These are phyloP conservation scores for Carabus problematicus DNA, from an alignment of 2,888 invertebrate genomes.

Conservation along the genomic window DNA sequence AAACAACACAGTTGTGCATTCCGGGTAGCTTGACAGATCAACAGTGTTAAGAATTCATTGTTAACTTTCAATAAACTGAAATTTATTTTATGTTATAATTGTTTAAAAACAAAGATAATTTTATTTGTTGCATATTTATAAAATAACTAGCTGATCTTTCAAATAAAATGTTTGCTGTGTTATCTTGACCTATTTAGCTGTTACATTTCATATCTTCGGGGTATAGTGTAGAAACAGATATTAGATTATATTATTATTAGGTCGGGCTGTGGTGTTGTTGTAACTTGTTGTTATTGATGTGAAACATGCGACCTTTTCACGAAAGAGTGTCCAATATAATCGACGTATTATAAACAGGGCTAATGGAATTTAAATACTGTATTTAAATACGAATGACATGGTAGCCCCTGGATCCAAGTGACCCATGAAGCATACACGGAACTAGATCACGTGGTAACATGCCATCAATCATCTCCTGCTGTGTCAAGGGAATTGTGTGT, in stretches of 20 bases:
- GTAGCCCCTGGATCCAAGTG: conserved; percentile 23
- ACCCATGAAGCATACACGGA: conserved; percentile 16
- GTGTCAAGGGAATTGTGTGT: neutral
- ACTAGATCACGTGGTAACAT: conserved; percentile 27
- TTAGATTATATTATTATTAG: neutral
- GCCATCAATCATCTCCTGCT: conserved; percentile 17
- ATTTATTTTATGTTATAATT: too few relatives aligned
- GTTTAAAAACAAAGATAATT: too few relatives aligned
- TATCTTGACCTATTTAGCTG: neutral
- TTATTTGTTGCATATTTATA: too few relatives aligned
- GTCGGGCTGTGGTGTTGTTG: neutral
- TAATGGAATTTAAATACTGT: conserved; percentile 31
- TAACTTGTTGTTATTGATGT: conserved; percentile 7
- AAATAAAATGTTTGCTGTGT: too few relatives aligned
- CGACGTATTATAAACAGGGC: conserved; percentile 22
- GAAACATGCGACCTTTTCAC: conserved; percentile 5
- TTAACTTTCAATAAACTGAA: too few relatives aligned
- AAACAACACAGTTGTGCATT: too few relatives aligned
- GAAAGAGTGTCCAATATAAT: conserved; percentile 14
- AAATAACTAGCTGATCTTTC: too few relatives aligned
- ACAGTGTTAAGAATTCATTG: too few relatives aligned
- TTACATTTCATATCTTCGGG: too few relatives aligned
- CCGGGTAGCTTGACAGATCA: too few relatives aligned
- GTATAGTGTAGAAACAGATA: too few relatives aligned
- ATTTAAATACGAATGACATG: conserved; percentile 28